A percentile compares a stretch with the other conserved stretches of the same genome.
Conservation (phyloP, 2,113 vertebrate genomes). For the Erythrolamprus reginae region DNA sequence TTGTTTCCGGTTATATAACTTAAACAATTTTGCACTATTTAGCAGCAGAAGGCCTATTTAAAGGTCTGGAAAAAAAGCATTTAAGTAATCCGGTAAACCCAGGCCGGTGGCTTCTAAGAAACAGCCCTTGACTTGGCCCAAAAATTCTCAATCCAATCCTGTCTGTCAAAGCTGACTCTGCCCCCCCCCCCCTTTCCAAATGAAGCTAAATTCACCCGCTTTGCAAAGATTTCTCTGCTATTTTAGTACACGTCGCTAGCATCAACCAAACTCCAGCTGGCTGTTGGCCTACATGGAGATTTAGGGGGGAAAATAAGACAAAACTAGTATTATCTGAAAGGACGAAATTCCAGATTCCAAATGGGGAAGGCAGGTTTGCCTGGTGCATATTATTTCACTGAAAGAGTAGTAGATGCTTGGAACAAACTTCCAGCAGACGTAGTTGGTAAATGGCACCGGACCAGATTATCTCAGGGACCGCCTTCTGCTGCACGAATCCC, state of each 20-base stretch:
- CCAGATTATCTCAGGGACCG: too few relatives aligned
- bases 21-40: neutral
- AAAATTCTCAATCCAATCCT: neutral
- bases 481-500: too few relatives aligned
- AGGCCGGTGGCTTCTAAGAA: neutral
- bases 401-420: too few relatives aligned
- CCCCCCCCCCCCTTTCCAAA: neutral
- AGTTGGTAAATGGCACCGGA: too few relatives aligned
- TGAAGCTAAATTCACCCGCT: neutral
- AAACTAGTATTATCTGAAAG: neutral
- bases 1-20: neutral
- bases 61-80: too few relatives aligned
- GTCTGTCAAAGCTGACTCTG: too few relatives aligned
- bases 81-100: neutral
- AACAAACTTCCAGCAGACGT: too few relatives aligned
- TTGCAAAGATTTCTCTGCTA: neutral
- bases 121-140: neutral
- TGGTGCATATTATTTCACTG: too few relatives aligned
- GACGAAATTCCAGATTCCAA: neutral
- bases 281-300: neutral
- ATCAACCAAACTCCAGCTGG: neutral
- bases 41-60: neutral
- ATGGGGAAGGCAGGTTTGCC: neutral
- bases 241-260: neutral
- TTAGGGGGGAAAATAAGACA: neutral